Evolutionary conservation across 2,113 vertebrate species (phyloP).

Genomic region (Lichenostomus cassidix): DNA sequence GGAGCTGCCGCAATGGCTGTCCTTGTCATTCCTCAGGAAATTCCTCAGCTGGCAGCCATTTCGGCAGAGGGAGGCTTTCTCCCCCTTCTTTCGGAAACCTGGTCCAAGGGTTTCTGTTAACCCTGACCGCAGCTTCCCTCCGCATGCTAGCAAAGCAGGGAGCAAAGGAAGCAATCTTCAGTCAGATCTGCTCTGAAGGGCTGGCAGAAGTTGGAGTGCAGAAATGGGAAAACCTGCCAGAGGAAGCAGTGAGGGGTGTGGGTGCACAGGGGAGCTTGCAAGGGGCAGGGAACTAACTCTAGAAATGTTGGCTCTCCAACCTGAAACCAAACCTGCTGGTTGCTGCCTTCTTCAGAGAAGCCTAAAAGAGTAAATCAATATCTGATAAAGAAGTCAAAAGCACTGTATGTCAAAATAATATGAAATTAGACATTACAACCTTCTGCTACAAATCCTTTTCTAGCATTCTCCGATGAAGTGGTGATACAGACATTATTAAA

Average conservation of each 20-base stretch:
- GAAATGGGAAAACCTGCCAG: neutral
- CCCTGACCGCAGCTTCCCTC: rapidly evolving
- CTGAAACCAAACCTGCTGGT: neutral
- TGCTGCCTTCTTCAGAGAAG: neutral
- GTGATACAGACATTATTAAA: neutral
- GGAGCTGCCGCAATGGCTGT: neutral
- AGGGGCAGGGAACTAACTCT: neutral
- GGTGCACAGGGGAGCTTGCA: rapidly evolving
- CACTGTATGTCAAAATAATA: neutral
- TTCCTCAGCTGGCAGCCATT: neutral
- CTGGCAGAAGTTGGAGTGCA: neutral
- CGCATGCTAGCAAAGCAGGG: rapidly evolving
- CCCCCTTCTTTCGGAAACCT: neutral
- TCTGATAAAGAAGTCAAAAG: neutral
- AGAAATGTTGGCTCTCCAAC: neutral
- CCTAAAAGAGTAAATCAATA: neutral
- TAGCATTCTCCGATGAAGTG: neutral
- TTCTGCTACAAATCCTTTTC: neutral
- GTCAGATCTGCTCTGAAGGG: neutral
- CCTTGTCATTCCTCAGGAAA: neutral
- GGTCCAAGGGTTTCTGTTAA: neutral
- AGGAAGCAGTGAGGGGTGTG: neutral
- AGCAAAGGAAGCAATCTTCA: neutral
- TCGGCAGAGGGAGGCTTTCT: neutral
- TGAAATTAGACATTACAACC: neutral